Conservation (phyloP, 2,888 invertebrate genomes). For the Diarsia dahlii region DNA sequence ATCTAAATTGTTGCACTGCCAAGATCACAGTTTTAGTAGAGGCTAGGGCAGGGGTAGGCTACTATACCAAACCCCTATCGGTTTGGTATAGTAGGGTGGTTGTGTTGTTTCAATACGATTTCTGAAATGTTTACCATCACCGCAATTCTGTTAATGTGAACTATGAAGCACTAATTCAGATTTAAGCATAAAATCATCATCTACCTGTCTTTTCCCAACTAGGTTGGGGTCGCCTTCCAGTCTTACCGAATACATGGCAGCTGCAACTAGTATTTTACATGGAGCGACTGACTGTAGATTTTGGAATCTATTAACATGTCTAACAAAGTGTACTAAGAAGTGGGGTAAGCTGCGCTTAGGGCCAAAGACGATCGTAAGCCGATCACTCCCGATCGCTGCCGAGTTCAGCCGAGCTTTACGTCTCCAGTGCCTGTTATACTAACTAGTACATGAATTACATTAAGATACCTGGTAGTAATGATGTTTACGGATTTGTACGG, state of each 20-base stretch:
- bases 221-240: no score
- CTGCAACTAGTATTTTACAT: no score
- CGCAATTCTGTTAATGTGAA: not conserved
- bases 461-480: conserved; percentile 19
- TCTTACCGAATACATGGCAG: no score
- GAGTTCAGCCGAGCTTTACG: conserved; percentile 49
- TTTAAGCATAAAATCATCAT: no score
- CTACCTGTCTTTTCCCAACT: no score
- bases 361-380: conserved; percentile 49
- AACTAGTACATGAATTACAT: conserved; percentile 43
- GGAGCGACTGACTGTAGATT: conserved; percentile 34
- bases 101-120: not conserved
- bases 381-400: conserved; percentile 44
- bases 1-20: not conserved
- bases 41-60: no score
- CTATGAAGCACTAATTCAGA: no score
- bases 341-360: conserved; percentile 60
- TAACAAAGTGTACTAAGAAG: conserved; percentile 37
- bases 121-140: no score
- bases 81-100: no score
- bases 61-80: no score
- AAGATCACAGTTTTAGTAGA: not conserved
- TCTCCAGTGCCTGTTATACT: conserved; percentile 32
- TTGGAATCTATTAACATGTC: conserved; percentile 51
- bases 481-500: conserved; percentile 20